Conservation (phyloP, 2,888 invertebrate genomes). For the Drosophila ezoana region DNA sequence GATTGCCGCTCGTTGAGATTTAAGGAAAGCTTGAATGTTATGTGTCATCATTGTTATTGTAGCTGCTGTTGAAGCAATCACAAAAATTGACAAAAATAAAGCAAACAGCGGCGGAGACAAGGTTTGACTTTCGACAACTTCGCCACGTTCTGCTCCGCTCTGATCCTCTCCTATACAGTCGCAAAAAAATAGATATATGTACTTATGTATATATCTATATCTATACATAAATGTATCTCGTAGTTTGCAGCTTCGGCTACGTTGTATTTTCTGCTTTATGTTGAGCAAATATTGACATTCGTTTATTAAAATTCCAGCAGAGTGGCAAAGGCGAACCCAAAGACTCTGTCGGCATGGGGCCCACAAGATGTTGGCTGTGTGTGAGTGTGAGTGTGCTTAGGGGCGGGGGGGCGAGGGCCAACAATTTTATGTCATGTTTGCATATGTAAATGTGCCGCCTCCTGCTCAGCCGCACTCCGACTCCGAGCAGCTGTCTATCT, state of each 20-base stretch:
- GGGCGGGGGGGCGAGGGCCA: slow-evolving; percentile 11
- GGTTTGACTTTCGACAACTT: slow-evolving; percentile 36
- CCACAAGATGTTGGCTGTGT: slow-evolving; percentile 33
- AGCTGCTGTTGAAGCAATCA: slow-evolving; percentile 38
- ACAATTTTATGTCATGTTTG: slow-evolving; percentile 76
- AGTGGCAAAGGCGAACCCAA: slow-evolving; percentile 69
- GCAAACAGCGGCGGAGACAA: slow-evolving; percentile 55
- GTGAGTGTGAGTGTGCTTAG: not conserved
- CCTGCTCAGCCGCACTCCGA: slow-evolving; percentile 13
- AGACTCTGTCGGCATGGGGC: slow-evolving; percentile 67
- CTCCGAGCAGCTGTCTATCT: slow-evolving; percentile 12
- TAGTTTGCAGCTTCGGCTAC: slow-evolving; percentile 53
- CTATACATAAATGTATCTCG: slow-evolving; percentile 43
- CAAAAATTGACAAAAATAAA: slow-evolving; percentile 41
- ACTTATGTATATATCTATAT: slow-evolving; percentile 1
- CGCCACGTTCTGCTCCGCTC: slow-evolving; percentile 10
- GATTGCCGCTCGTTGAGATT: slow-evolving; percentile 31
- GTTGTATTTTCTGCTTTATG: slow-evolving; percentile 77
- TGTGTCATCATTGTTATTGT: slow-evolving; percentile 7
- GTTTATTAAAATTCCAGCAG: slow-evolving; percentile 82
- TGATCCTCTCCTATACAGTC: slow-evolving; percentile 5
- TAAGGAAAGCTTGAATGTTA: slow-evolving; percentile 6
- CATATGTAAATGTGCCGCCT: slow-evolving; percentile 72
- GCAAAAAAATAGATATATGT: slow-evolving; percentile 2
- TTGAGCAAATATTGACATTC: slow-evolving; percentile 82